These are phyloP conservation scores for Himalopsyche anomala DNA, from an alignment of 2,888 invertebrate genomes.

Conservation along the genomic window DNA sequence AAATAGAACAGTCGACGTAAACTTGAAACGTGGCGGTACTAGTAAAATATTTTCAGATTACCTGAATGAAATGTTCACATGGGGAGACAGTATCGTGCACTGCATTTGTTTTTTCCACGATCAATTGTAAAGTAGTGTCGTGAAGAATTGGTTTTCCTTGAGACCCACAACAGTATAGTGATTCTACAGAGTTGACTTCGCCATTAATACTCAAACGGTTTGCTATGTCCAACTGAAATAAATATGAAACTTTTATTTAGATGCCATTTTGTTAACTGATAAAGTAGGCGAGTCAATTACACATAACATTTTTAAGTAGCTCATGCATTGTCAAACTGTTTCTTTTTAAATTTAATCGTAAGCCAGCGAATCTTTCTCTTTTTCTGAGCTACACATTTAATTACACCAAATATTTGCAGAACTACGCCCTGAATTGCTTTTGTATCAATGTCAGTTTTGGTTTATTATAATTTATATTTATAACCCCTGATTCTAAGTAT, in stretches of 20 bases:
- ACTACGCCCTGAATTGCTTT: too few relatives aligned
- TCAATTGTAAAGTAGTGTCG: constrained; percentile 89
- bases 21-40: too few relatives aligned
- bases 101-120: constrained; percentile 75
- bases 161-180: constrained; percentile 84
- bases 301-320: too few relatives aligned
- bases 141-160: constrained; percentile 92
- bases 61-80: constrained; percentile 61
- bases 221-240: constrained; percentile 72
- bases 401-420: not conserved
- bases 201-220: constrained; percentile 69
- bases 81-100: constrained; percentile 46
- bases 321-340: not conserved
- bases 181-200: constrained; percentile 75
- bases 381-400: not conserved
- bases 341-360: not conserved
- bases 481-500: too few relatives aligned
- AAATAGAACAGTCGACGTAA: too few relatives aligned
- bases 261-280: not conserved
- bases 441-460: not conserved
- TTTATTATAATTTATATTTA: too few relatives aligned
- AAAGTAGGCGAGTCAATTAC: not conserved
- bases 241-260: not conserved
- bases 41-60: not conserved
- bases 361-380: not conserved